phyloP scores from a whole-genome alignment of 2,888 invertebrate genomes.

The Phaedon cochleariae region DNA sequence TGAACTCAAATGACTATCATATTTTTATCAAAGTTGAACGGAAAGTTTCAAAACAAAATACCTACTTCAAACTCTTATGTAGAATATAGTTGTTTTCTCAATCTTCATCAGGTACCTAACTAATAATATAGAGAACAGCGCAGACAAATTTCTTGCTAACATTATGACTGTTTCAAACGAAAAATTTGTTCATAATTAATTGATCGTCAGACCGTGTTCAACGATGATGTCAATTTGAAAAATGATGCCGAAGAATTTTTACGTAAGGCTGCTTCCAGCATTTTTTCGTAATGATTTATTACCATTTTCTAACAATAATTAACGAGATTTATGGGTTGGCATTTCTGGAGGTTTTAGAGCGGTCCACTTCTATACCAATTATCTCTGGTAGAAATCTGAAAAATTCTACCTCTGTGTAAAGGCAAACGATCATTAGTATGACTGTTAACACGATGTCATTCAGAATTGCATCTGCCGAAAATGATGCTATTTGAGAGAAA shows the following conservation, averaged over 20 bases:
- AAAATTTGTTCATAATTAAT: constrained; percentile 13
- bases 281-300: constrained; percentile 39
- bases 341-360: constrained; percentile 34
- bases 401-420: constrained; percentile 44
- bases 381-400: constrained; percentile 42
- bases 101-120: not conserved
- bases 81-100: too few species aligned
- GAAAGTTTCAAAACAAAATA: too few species aligned
- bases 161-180: not conserved
- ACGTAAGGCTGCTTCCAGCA: constrained; percentile 15
- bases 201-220: not conserved
- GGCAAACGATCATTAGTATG: constrained; percentile 37
- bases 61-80: too few species aligned
- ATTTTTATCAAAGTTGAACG: too few species aligned
- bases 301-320: constrained; percentile 44
- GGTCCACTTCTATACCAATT: constrained; percentile 38
- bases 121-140: not conserved
- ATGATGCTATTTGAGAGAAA: not conserved
- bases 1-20: too few species aligned
- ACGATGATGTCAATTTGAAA: constrained; percentile 30
- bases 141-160: not conserved
- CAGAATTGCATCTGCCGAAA: constrained; percentile 1
- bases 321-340: constrained; percentile 46
- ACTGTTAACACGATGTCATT: constrained; percentile 40
- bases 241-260: constrained; percentile 27